These are phyloP conservation scores for Patella depressa DNA, from an alignment of 2,888 invertebrate species.

Conservation along the genomic window DNA sequence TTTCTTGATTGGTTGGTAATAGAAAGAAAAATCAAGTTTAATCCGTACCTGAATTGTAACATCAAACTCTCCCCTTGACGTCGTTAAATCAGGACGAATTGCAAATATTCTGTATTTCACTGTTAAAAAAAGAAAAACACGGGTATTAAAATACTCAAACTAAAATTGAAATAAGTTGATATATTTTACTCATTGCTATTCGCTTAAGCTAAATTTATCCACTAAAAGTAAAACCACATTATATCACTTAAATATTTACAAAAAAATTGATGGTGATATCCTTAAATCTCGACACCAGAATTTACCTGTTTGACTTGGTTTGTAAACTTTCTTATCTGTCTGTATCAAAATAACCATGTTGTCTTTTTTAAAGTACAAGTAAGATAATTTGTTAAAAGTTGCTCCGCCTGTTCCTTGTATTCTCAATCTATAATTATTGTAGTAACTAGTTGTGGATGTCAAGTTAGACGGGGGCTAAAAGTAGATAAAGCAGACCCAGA, in stretches of 20 bases:
- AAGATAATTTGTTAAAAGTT: neutral
- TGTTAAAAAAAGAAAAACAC: neutral
- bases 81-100: neutral
- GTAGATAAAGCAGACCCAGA: too few species aligned
- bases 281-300: too few species aligned
- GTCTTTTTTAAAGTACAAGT: neutral
- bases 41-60: neutral
- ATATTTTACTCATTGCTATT: too few species aligned
- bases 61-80: neutral
- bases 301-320: slow-evolving; percentile 6
- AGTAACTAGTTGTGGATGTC: neutral
- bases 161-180: too few species aligned
- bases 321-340: neutral
- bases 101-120: neutral
- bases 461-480: neutral
- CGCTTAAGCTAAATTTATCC: too few species aligned
- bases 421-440: neutral
- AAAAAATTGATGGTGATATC: too few species aligned
- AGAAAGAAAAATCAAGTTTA: too few species aligned
- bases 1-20: too few species aligned
- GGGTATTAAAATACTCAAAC: too few species aligned
- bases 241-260: too few species aligned
- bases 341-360: neutral
- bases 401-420: neutral
- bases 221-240: too few species aligned